Base-by-base conservation (phyloP, 2,113 vertebrate species). In the Protobothrops mucrosquamatus region DNA sequence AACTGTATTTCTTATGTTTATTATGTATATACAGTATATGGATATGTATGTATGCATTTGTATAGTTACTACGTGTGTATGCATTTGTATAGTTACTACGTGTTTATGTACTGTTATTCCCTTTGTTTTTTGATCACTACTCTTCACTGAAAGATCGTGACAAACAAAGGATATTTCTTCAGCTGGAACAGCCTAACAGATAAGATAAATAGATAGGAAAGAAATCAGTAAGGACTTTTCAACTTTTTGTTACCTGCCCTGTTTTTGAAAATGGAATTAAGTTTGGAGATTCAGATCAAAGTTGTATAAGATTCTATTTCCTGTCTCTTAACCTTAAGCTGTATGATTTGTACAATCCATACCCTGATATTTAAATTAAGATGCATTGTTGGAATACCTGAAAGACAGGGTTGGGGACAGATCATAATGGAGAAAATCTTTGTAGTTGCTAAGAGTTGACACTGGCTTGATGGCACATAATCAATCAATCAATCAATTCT, bases 261-360 rank as follows among this genome's bases (percentile, higher is more conserved):
- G 54, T 22, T 46, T 86, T 91, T 26, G 26, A 15, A 46, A 22
- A 29, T 94, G 54, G 92, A 96, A 85, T 92, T 94, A 93, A 43
- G 46, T 94, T 92, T 46, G 12, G 86, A 15, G 91, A n/a, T 94
- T 94, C 29, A 91, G 43, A 1, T 59, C 56, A 87, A 93, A 85
- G 92, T 64, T 20, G 89, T 88, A 89, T n/a, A 74, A 91, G 1
- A 43, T 87, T 87, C 9, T 23, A 57, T n/a, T 59, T 87, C 24
- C 24, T 91, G 4, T 51, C 20, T 12, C 7, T 46, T 29, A 18
- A 88, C 18, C 93, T 89, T 48, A 87, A 74, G 5, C 59, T 92
- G 29, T 85, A 92, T 86, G 64, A 9, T 85, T 86, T 89, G 6
- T 91, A 86, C 87, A 88, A 74, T 48, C 56, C 3, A 86, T 91